These are phyloP conservation scores for Anoplolepis gracilipes DNA, from an alignment of 1,140 invertebrate genomes.

Conservation along the genomic window DNA sequence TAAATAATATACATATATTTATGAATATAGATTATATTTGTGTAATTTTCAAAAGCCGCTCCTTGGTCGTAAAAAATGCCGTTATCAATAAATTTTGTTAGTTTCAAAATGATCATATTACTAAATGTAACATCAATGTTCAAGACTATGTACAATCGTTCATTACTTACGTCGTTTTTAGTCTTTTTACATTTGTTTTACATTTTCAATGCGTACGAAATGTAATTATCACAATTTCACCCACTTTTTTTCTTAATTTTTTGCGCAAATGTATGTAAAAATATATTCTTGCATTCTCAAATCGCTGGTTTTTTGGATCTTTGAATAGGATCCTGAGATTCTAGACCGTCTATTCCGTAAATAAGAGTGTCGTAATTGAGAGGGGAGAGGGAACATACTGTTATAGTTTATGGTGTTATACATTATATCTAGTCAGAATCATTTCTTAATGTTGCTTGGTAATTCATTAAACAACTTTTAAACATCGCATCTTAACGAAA, in stretches of 20 bases:
- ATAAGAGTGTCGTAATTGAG: too few species aligned
- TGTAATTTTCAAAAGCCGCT: conserved; percentile 42
- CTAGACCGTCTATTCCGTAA: neutral
- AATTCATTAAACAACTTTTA: neutral
- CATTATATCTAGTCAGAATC: conserved; percentile 15
- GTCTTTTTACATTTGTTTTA: conserved; percentile 27
- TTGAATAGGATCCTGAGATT: neutral
- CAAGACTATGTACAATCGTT: neutral
- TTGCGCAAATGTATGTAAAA: neutral
- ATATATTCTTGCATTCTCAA: neutral
- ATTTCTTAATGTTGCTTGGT: neutral
- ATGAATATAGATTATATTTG: conserved; percentile 26
- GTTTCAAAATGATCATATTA: neutral
- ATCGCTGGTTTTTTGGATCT: neutral
- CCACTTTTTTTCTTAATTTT: neutral
- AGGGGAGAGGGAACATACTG: neutral
- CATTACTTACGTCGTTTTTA: neutral
- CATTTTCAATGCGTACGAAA: neutral
- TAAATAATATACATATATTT: conserved; percentile 10
- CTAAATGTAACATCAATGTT: neutral
- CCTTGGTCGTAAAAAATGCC: conserved; percentile 33
- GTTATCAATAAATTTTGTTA: neutral
- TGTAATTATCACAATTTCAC: neutral
- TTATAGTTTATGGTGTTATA: neutral
- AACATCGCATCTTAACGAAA: neutral